Evolutionary conservation across 2,113 vertebrate genomes (phyloP).

Genomic region (Pygoscelis adeliae): DNA sequence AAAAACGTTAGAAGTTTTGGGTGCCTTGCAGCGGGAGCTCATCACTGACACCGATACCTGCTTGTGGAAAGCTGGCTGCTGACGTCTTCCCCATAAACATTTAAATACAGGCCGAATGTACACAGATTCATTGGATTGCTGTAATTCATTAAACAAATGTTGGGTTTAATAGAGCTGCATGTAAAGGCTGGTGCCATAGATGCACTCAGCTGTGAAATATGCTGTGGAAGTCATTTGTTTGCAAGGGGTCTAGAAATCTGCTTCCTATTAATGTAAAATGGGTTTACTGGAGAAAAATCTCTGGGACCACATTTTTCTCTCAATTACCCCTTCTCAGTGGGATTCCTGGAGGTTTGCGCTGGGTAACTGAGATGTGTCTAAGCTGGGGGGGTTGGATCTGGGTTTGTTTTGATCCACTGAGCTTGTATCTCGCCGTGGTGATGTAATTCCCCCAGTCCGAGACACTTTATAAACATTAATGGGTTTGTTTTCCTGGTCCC

Average conservation of each 20-base stretch:
- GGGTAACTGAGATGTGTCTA: neutral
- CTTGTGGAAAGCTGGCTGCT: constrained; percentile 19
- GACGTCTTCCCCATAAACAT: constrained; percentile 1
- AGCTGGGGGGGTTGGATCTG: neutral
- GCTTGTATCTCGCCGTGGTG: neutral
- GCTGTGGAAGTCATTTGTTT: constrained; percentile 25
- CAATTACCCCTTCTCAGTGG: constrained; percentile 19
- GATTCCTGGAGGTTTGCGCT: neutral
- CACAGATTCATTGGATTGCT: neutral
- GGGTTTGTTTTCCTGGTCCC: neutral
- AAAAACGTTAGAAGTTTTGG: neutral
- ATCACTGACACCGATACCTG: constrained; percentile 37
- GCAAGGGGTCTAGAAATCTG: constrained; percentile 44
- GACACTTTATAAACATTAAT: constrained; percentile 22
- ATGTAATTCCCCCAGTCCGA: constrained; percentile 21
- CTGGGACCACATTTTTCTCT: constrained; percentile 11
- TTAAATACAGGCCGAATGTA: neutral
- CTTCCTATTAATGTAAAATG: constrained; percentile 13
- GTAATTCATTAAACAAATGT: constrained; percentile 66
- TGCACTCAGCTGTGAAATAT: constrained; percentile 51
- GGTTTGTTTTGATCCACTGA: constrained; percentile 36
- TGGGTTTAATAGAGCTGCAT: constrained; percentile 43
- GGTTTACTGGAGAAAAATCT: constrained; percentile 19
- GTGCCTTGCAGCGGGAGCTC: neutral
- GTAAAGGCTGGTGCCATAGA: constrained; percentile 39